A percentile compares a stretch with the other conserved stretches of the same genome.
phyloP scores from a whole-genome alignment of 2,888 invertebrate species.

The Schizotus pectinicornis region DNA sequence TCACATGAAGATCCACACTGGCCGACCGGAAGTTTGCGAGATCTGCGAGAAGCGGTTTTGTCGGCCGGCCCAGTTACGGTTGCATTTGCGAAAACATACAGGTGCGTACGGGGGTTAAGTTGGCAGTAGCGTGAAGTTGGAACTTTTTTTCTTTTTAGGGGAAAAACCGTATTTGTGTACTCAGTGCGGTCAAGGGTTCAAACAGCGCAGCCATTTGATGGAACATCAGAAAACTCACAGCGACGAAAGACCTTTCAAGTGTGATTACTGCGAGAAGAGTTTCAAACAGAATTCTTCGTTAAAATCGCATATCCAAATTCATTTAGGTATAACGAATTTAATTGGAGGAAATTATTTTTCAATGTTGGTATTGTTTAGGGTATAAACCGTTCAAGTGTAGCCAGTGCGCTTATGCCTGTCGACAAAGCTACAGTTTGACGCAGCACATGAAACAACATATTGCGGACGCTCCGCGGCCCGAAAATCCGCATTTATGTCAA shows the following conservation, averaged over 20 bases:
- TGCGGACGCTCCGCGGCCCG: conserved; percentile 8
- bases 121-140: background rate
- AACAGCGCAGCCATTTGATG: conserved; percentile 52
- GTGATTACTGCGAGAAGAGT: conserved; percentile 48
- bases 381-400: conserved; percentile 50
- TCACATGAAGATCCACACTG: conserved; percentile 52
- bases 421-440: conserved; percentile 49
- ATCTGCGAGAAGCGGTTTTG: conserved; percentile 53
- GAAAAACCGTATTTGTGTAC: conserved; percentile 53
- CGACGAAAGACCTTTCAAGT: conserved; percentile 49
- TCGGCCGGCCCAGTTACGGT: conserved; percentile 47
- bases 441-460: conserved; percentile 51
- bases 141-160: conserved; percentile 37
- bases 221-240: conserved; percentile 51
- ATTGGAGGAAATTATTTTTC: no score
- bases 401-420: conserved; percentile 50
- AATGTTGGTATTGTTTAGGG: conserved; percentile 36
- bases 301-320: conserved; percentile 51
- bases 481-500: conserved; percentile 11
- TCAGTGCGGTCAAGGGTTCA: conserved; percentile 49
- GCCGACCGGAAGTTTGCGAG: conserved; percentile 48
- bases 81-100: conserved; percentile 53
- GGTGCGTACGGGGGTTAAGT: conserved; percentile 35
- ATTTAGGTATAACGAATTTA: conserved; percentile 43
- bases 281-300: conserved; percentile 50